A percentile compares a stretch with the other conserved stretches of the same genome.
phyloP scores from a whole-genome alignment of 2,888 invertebrate species.

The Agonum fuliginosum region DNA sequence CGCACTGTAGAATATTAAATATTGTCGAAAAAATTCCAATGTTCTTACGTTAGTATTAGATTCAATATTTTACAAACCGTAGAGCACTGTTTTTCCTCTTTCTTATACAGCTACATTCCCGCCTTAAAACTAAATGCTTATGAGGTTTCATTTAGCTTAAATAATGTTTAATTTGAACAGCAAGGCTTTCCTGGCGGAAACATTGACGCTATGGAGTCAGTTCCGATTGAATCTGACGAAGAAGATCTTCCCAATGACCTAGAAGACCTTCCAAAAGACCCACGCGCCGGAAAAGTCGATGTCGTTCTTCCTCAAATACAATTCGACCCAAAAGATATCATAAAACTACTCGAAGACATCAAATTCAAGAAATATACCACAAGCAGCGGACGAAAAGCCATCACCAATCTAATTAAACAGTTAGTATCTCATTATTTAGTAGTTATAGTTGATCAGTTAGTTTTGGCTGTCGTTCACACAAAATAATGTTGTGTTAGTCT shows the following conservation, averaged over 20 bases:
- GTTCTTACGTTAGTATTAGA: too few species aligned
- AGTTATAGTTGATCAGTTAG: too few species aligned
- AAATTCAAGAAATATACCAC: slow-evolving; percentile 74
- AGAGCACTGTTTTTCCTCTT: too few species aligned
- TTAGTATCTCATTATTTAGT: slow-evolving; percentile 65
- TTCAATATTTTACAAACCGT: too few species aligned
- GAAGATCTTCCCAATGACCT: slow-evolving; percentile 63
- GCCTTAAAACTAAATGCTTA: too few species aligned
- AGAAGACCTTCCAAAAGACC: slow-evolving; percentile 74
- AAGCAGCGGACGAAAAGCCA: slow-evolving; percentile 76
- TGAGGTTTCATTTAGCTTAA: not conserved
- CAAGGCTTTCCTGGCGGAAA: slow-evolving; percentile 83
- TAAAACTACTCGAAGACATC: slow-evolving; percentile 74
- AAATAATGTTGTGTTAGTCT: too few species aligned
- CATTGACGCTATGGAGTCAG: slow-evolving; percentile 80
- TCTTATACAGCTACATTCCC: too few species aligned
- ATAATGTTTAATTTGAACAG: slow-evolving; percentile 69
- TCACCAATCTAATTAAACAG: slow-evolving; percentile 75
- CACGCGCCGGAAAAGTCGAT: slow-evolving; percentile 87
- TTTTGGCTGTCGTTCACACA: too few species aligned
- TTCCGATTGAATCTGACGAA: slow-evolving; percentile 72
- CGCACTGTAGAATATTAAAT: too few species aligned
- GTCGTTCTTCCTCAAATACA: slow-evolving; percentile 82
- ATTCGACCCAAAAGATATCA: slow-evolving; percentile 78
- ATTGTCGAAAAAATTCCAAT: too few species aligned